Evolutionary conservation across 1,140 invertebrate species (phyloP), one percentile per base, ranked within the genome.

Genomic region (Formica exsecta): DNA sequence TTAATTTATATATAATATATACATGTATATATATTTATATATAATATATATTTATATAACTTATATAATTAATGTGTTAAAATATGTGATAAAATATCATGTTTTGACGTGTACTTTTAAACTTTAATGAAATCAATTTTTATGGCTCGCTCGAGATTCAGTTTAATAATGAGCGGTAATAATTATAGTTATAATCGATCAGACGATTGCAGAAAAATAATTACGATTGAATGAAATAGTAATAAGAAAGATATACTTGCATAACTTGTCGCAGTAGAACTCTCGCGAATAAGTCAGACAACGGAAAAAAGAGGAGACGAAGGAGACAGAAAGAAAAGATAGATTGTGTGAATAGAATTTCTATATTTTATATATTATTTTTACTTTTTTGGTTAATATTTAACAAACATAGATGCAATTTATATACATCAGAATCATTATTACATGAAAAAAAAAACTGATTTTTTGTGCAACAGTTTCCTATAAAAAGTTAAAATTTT

Each of bases 371-470:
- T 41, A 25, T 6, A 16, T 54, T 0, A 8, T 66, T 51, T 13
- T 66, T 66, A 25, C 1, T 19, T 38, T 25, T 79, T 66, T 9
- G 4, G 7, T 79, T 59, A 22, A 41, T 13, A 41, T 80, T 70
- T 41, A 68, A 80, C 19, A n/a, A 57, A 38, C 16, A 36, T 3
- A 41, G 25, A 11, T 54, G 32, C 44, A 68, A 80, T 70, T 70
- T 41, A 9, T 41, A 68, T 13, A 11, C 3, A 7, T 16, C 25
- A n/a, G 44, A 6, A 22, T 22, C 22, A 22, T 22, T 68, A 68
- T 68, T 41, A 29, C 3, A 5, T 4, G 5, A 32, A 68, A 13
- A 13, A 48, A 29, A 29, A 29, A 29, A 8, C 2, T 1, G 16
- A 36, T 16, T 65, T 66, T 65, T 51, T 8, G 22, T 29, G 11